Evolutionary conservation across 2,113 vertebrate species (phyloP).

Genomic region (Poeciliopsis turrubarensis): DNA sequence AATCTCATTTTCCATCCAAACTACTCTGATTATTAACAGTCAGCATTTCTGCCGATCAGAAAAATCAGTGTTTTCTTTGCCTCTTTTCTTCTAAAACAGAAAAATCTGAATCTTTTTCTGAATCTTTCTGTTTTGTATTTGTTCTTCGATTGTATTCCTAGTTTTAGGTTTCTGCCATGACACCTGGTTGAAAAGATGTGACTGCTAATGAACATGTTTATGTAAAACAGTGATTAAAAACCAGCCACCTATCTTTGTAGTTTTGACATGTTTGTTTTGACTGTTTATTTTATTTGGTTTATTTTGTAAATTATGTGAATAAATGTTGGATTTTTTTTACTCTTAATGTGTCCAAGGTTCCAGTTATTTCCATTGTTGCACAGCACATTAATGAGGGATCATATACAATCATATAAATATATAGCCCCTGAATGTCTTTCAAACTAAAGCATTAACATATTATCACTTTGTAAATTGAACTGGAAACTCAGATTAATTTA

Average conservation of each 20-base stretch:
- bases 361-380: neutral
- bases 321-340: slow-evolving; percentile 38
- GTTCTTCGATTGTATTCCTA: slow-evolving; percentile 4
- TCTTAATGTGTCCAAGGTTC: neutral
- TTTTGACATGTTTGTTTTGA: slow-evolving; percentile 24
- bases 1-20: neutral
- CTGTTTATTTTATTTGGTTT: slow-evolving; percentile 18
- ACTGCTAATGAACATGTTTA: neutral
- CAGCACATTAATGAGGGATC: neutral
- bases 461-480: too few relatives aligned
- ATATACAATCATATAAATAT: neutral
- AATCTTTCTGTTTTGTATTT: neutral
- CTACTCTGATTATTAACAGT: neutral
- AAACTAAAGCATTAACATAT: neutral
- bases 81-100: neutral
- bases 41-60: neutral
- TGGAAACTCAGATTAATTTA: too few relatives aligned
- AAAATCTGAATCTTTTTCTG: slow-evolving; percentile 12
- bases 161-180: slow-evolving; percentile 6
- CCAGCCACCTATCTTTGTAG: slow-evolving; percentile 4
- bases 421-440: neutral
- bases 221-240: neutral
- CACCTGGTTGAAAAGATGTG: neutral
- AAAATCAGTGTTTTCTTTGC: slow-evolving; percentile 4
- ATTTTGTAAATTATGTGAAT: slow-evolving; percentile 42